Evolutionary conservation across 2,113 vertebrate species (phyloP).

Genomic region (Eidolon helvum): DNA sequence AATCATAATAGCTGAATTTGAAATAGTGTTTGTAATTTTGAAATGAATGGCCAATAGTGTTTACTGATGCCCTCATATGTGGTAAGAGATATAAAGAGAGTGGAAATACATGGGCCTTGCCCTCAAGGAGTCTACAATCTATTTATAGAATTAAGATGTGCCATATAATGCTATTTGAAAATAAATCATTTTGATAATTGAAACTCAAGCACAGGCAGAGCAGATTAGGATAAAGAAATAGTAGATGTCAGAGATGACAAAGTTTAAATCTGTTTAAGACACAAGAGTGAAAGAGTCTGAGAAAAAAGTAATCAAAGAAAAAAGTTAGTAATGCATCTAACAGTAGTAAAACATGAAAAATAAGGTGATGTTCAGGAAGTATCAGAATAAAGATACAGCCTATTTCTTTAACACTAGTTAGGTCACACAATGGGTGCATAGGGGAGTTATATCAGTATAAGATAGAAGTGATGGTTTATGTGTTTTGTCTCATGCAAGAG

Average conservation of each 20-base stretch:
- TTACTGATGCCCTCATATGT: neutral
- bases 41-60: neutral
- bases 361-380: neutral
- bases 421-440: neutral
- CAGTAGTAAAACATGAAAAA: neutral
- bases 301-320: neutral
- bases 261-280: neutral
- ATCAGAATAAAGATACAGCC: neutral
- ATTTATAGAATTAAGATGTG: neutral
- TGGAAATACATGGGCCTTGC: neutral
- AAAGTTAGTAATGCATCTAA: neutral
- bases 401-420: neutral
- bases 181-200: neutral
- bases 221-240: neutral
- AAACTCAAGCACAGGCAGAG: neutral
- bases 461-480: neutral
- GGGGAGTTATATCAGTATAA: neutral
- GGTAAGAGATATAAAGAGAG: neutral
- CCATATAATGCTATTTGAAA: neutral
- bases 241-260: neutral
- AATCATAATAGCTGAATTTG: neutral
- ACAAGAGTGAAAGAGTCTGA: neutral
- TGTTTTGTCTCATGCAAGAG: neutral
- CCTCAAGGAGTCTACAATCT: neutral
- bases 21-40: slow-evolving; percentile 11